These are phyloP conservation scores for Verasper variegatus DNA, from an alignment of 2,113 vertebrate species.

Conservation along the genomic window DNA sequence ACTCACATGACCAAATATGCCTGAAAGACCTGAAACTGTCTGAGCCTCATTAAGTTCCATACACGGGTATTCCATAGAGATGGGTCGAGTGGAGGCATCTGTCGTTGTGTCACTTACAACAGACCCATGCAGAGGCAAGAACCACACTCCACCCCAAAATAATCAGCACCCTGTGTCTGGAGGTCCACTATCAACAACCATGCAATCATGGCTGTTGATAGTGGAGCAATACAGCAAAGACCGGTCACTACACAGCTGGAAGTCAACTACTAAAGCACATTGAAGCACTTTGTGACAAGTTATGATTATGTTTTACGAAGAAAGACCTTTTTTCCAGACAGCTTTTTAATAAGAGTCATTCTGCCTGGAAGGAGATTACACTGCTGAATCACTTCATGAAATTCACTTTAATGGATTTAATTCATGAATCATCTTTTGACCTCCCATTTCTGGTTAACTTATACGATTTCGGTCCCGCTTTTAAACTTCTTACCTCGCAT, in stretches of 20 bases:
- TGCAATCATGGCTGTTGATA: constrained; percentile 64
- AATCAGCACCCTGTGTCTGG: constrained; percentile 71
- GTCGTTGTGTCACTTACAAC: constrained; percentile 35
- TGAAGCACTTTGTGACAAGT: constrained; percentile 21
- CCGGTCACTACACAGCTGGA: constrained; percentile 40
- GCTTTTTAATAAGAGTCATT: neutral
- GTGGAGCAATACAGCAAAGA: constrained; percentile 51
- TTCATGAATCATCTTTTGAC: constrained; percentile 11
- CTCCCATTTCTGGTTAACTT: constrained; percentile 26
- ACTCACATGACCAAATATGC: constrained; percentile 35
- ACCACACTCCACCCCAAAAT: constrained; percentile 67
- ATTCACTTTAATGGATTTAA: neutral
- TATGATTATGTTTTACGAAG: constrained; percentile 21
- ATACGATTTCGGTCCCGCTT: constrained; percentile 29
- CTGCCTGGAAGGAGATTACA: neutral
- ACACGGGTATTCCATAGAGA: constrained; percentile 45
- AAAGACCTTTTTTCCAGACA: neutral
- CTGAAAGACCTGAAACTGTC: constrained; percentile 38
- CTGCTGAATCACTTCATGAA: constrained; percentile 18
- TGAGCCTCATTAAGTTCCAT: constrained; percentile 58
- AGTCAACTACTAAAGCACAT: constrained; percentile 4
- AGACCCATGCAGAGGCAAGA: constrained; percentile 44
- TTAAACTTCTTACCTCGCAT: constrained; percentile 24
- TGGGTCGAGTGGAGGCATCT: constrained; percentile 31
- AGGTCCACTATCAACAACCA: constrained; percentile 71